Evolutionary conservation across 2,797 vertebrate species (phyloP).

Genomic region (Babyrousa celebensis): DNA sequence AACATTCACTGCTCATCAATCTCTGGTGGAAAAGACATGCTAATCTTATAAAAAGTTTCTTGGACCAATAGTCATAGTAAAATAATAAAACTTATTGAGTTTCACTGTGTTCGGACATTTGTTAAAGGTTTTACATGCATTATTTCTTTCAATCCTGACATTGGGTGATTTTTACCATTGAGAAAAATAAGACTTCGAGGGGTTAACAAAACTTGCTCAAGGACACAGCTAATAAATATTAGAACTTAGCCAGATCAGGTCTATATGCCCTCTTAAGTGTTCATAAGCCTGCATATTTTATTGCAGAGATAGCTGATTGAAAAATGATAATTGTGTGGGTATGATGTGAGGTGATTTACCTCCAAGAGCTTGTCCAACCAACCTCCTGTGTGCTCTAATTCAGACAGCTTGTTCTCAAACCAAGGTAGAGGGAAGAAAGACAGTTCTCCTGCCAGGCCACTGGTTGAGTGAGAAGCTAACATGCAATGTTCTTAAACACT

Average conservation of each 20-base stretch:
- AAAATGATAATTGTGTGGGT: background rate
- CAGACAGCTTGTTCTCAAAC: background rate
- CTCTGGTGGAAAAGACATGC: background rate
- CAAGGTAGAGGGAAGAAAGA: background rate
- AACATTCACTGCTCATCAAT: background rate
- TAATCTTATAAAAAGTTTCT: background rate
- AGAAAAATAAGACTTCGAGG: background rate
- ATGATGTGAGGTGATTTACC: background rate
- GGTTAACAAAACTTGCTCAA: slow-evolving; percentile 7
- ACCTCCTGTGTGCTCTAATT: background rate
- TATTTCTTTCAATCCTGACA: background rate
- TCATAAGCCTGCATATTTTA: background rate
- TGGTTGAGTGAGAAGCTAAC: background rate
- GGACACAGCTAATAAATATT: background rate
- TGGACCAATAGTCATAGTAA: background rate
- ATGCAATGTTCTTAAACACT: background rate
- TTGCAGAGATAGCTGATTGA: background rate
- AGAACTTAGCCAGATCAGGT: background rate
- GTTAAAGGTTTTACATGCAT: background rate
- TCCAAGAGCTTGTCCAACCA: background rate
- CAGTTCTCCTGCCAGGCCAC: background rate
- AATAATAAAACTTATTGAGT: background rate
- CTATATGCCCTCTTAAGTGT: background rate
- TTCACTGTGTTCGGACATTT: background rate
- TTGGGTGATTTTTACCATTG: background rate